Base-by-base conservation (phyloP, 1,140 invertebrate species). In the Mizuhopecten yessoensis region DNA sequence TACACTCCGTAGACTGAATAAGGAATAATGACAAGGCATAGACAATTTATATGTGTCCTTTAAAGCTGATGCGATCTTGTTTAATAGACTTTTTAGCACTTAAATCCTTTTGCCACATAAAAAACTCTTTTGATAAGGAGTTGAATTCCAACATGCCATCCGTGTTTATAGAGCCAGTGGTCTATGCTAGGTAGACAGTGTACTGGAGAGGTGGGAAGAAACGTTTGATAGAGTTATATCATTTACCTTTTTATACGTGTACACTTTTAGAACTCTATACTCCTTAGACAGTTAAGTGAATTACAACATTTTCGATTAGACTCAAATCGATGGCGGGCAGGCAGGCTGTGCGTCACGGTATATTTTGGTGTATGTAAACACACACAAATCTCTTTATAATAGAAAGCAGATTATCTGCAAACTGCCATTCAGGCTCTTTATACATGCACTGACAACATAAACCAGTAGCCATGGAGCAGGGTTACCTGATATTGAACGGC, bases 361-460 rank as follows among this genome's bases (percentile, higher is more conserved):
- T 75, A 75, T 75, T 75, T 75, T 75, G n/a, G 57, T 75, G 57
- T 75, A 29, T 75, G 57, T 75, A 75, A 75, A 75, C 57, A 75
- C 57, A n/a, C 57, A 75, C 57, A 75, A 75, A 75, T 75, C 57
- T 75, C 57, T 75, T 29, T 75, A n/a, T 75, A 75, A 75, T 75
- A 75, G 57, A 75, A 75, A 75, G 57, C 57, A 75, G 57, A 75
- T 75, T 75, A 75, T 75, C 57, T 75, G 57, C 57, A 75, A 75
- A 75, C 57, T 75, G 57, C 57, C 57, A 75, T 75, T 75, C 57
- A 75, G 2, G 57, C 5, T 75, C 57, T 75, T 75, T 75, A 75
- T 75, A 29, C 57, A 29, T 75, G 57, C 57, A 75, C 57, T 75
- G 57, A 75, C 57, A 75, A 75, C 57, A 75, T 75, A 75, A 75